phyloP scores from a whole-genome alignment of 64 coral and sea anemone species.

The Dendronephthya gigantea region DNA sequence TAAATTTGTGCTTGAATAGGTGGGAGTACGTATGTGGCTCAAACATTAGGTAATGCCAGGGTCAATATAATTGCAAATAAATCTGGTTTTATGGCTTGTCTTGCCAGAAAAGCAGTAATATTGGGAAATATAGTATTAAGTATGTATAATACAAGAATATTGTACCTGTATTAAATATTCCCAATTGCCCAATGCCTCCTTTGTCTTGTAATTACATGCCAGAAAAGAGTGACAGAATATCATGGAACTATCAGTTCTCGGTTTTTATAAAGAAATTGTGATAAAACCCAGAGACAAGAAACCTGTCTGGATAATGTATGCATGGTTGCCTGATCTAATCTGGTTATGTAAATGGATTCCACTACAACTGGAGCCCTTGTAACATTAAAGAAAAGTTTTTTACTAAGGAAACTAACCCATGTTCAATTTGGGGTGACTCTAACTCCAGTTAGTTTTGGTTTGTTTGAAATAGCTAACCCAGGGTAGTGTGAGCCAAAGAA shows the following conservation, averaged over 20 bases:
- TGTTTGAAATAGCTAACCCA: no score
- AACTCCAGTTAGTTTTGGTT: no score
- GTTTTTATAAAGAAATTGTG: no score
- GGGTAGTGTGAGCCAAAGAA: no score
- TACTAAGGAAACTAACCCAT: no score
- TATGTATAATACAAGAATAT: not conserved
- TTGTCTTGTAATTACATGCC: not conserved
- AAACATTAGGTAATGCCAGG: not conserved
- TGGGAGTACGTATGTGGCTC: not conserved
- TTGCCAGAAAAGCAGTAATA: not conserved
- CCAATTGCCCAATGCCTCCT: no score
- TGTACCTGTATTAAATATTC: not conserved
- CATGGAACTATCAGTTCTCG: no score
- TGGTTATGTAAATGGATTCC: no score
- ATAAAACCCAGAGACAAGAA: not conserved
- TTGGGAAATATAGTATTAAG: not conserved
- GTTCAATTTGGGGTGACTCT: no score
- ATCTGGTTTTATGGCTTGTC: not conserved
- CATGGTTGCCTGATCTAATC: not conserved
- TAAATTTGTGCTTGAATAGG: not conserved
- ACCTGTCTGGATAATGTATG: not conserved
- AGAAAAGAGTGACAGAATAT: no score
- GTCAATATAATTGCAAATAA: slow-evolving; percentile 9
- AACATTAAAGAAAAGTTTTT: no score
- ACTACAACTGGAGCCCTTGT: no score